Base-by-base conservation (phyloP, 2,888 invertebrate species). In the Bombyx huttoni region DNA sequence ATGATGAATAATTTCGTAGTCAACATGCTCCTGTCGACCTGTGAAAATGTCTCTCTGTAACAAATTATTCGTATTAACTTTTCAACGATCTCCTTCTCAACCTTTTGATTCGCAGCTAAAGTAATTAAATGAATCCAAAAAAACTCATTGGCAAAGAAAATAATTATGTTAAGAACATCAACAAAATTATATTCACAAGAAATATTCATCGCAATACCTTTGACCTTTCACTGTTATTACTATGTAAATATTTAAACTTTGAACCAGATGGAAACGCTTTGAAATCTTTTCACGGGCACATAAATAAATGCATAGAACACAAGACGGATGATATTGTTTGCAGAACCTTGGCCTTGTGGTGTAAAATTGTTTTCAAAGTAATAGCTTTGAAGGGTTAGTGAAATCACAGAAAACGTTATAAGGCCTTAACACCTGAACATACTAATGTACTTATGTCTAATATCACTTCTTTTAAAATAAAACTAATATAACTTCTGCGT, bases 1-100 rank as follows among this genome's bases (percentile, higher is more conserved):
- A 73, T 58, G 1, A 70, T 54, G 58, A 83, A 81, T 46, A 77
- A 61, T 50, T 68, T 73, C 33, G 71, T 65, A 1, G 79, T 76
- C 46, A 75, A 45, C 3, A 63, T 63, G 35, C 62, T 65, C 58
- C 68, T 72, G 48, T 77, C 70, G 0, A 56, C 24, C 34, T 52
- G 34, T 8, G 54, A 56, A 54, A 78, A 81, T 12, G 62, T 51
- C 54, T 64, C 65, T 14, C 82, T 83, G 70, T 60, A 40, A 40
- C 40, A 40, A 40, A 40, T 24, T 24, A 24, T 24, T 24, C 24
- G 24, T 24, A 24, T 24, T 24, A 24, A 24, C 5, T 24, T 24
- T 24, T 24, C 24, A 5, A 40, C 40, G 40, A 40, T 8, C 12
- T 40, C 1, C 40, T 12, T 40, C 3, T 5, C 40, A 40, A 40